Base-by-base conservation (phyloP, 1,140 invertebrate species). In the Oncopodura yosiiana region DNA sequence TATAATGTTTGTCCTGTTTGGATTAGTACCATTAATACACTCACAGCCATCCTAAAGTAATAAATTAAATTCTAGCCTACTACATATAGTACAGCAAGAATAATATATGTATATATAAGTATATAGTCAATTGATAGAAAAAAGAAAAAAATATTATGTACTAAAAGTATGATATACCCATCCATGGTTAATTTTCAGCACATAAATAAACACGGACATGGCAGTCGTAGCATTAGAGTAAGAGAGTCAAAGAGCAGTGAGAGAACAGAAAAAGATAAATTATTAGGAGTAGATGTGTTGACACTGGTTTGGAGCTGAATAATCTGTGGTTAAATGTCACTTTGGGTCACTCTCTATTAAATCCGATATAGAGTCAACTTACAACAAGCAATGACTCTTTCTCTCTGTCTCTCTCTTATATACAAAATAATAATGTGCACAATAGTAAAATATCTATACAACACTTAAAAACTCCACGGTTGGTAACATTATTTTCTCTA, bases 111-210 rank as follows among this genome's bases (percentile, higher is more conserved):
- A 14, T 14, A 16, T 14, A 29, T 45, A 45, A 45, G 43, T 45
- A 1, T 45, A 11, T 45, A 30, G 27, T 29, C 32, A 30, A 32
- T 32, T 32, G 34, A 32, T 30, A 46, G 34, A 46, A 46, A 46
- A 30, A 30, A 41, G 44, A 39, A 55, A 49, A 55, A 53, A 55
- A 49, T 49, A 45, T 55, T 55, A n/a, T n/a, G n/a, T n/a, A n/a
- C 39, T 45, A 55, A 55, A 45, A 55, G 53, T 49, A n/a, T n/a
- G n/a, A n/a, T n/a, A n/a, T n/a, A n/a, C n/a, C n/a, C n/a, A n/a
- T n/a, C 53, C 53, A 55, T 55, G 53, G 53, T 55, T 56, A 56
- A 56, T 56, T 56, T 56, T 56, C 54, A 56, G 46, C 54, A 51
- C 54, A 56, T 56, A 56, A 56, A 56, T 56, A 56, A 56, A 56